These are phyloP conservation scores for Papilio polytes DNA, from an alignment of 1,140 invertebrate species.

Conservation along the genomic window DNA sequence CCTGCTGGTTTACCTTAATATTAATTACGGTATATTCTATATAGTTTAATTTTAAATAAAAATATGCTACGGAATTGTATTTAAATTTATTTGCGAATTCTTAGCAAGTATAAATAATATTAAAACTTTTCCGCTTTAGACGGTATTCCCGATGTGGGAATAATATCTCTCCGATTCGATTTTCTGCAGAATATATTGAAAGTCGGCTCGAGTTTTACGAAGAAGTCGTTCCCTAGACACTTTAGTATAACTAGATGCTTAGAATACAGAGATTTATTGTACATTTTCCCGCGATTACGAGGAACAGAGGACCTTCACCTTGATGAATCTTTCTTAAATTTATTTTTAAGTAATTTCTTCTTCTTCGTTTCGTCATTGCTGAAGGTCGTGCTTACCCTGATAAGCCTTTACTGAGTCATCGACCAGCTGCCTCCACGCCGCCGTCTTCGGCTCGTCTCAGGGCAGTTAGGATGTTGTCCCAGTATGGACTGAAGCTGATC, in stretches of 20 bases:
- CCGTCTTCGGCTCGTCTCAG: too few relatives aligned
- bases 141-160: background rate
- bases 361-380: too few relatives aligned
- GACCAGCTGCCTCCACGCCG: too few relatives aligned
- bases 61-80: background rate
- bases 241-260: background rate
- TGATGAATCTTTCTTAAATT: too few relatives aligned
- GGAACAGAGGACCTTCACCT: too few relatives aligned
- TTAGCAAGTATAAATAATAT: constrained; percentile 1
- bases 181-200: background rate
- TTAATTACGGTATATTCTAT: too few relatives aligned
- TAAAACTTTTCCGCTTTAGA: background rate
- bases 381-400: too few relatives aligned
- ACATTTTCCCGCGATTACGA: background rate
- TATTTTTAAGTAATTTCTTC: too few relatives aligned
- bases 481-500: too few relatives aligned
- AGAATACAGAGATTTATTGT: background rate
- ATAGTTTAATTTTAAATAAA: background rate
- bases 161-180: constrained; percentile 1
- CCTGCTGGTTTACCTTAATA: background rate
- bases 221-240: background rate
- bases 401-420: too few relatives aligned
- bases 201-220: background rate
- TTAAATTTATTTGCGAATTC: constrained; percentile 1
- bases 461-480: too few relatives aligned